Base-by-base conservation (phyloP, 2,888 invertebrate species). In the Noctua comes region DNA sequence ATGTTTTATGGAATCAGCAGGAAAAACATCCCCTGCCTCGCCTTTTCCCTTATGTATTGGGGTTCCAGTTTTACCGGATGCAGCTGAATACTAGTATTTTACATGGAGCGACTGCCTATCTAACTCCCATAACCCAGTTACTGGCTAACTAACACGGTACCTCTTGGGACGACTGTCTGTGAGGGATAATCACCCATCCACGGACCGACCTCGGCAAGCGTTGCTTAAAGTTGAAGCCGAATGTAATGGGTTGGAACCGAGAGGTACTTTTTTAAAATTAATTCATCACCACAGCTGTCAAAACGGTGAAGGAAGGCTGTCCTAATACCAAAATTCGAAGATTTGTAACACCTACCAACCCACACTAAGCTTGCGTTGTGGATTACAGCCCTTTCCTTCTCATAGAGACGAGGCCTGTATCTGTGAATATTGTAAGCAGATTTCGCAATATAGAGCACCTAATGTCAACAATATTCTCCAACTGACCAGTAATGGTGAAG, bases 401-500 rank as follows among this genome's bases (percentile, higher is more conserved):
- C 24, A 11, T 11, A 57, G 4, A 57, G n/a, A 57, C 4, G 57
- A 57, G 2, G n/a, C 57, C n/a, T 57, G n/a, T n/a, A 48, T 48
- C 16, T 18, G 54, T 21, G 10, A 24, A 57, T 57, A 57, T 13
- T 57, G 0, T 57, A 57, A 27, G 27, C 59, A 27, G 59, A 59
- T 18, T 27, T 16, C 7, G 27, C 59, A 59, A 59, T 59, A 27
- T 27, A 27, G 59, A 27, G 59, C 7, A 40, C 8, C 40, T 13
- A 40, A 24, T 11, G 40, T 31, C 65, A 40, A 43, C n/a, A 43
- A 66, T 11, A 40, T 64, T 36, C 27, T 76, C 11, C 18, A 40
- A 76, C 89, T 89, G 78, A 96, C 96, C 95, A 80, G 91, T 90
- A 68, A 97, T 90, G 18, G 95, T 95, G 88, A 97, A 97, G 85